Evolutionary conservation across 2,113 vertebrate genomes (phyloP).

Genomic region (Paracanthobrama guichenoti): DNA sequence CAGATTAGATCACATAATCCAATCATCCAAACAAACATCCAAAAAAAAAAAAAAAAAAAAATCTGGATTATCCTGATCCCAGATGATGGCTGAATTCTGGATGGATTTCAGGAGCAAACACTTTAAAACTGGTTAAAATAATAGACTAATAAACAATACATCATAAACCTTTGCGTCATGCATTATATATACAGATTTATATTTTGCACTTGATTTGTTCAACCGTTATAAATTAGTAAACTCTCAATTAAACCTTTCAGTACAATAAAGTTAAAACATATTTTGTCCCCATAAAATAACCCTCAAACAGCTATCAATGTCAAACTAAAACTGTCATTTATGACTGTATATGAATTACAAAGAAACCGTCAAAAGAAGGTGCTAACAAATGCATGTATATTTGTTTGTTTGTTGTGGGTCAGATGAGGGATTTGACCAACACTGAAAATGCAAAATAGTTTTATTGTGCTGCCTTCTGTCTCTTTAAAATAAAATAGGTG

Average conservation of each 20-base stretch:
- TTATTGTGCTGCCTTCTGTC: background rate
- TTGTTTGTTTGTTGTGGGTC: background rate
- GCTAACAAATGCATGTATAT: background rate
- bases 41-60: background rate
- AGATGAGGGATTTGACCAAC: background rate
- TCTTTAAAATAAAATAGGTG: background rate
- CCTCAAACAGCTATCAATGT: background rate
- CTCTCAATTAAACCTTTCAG: too few relatives aligned
- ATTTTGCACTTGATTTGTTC: too few relatives aligned
- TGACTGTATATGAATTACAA: background rate
- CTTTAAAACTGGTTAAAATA: too few relatives aligned
- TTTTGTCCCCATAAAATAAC: background rate
- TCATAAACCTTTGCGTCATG: too few relatives aligned
- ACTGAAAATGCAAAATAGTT: background rate
- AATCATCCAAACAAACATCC: background rate
- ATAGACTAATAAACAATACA: too few relatives aligned
- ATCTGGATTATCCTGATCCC: background rate
- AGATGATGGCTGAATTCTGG: background rate
- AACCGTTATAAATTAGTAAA: too few relatives aligned
- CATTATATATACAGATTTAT: too few relatives aligned
- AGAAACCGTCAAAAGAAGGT: background rate
- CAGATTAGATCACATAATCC: background rate
- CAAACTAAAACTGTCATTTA: background rate
- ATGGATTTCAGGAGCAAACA: background rate
- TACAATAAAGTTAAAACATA: too few relatives aligned